These are phyloP conservation scores for Uria lomvia DNA, from an alignment of 2,113 vertebrate species.

Conservation along the genomic window DNA sequence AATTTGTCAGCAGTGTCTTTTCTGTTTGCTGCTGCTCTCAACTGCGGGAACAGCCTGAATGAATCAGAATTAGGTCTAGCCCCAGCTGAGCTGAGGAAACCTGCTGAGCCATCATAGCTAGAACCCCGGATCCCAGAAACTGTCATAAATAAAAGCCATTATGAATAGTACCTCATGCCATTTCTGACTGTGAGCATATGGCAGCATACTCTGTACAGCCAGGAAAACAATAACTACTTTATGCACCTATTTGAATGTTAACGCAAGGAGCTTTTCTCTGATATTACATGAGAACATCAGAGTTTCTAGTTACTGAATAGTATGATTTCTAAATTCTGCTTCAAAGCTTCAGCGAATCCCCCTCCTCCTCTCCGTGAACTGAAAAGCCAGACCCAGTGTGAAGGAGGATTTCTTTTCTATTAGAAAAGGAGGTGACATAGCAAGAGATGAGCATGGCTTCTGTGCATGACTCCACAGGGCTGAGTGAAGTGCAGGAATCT, in stretches of 20 bases:
- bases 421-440: not conserved
- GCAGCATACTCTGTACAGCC: not conserved
- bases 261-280: slow-evolving; percentile 4
- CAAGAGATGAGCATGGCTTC: not conserved
- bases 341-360: not conserved
- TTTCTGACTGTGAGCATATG: slow-evolving; percentile 57
- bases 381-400: not conserved
- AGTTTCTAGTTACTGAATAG: not conserved
- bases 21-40: not conserved
- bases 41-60: slow-evolving; percentile 23
- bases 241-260: slow-evolving; percentile 34
- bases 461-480: fast-evolving
- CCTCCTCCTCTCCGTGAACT: not conserved
- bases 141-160: slow-evolving; percentile 70
- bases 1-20: slow-evolving; percentile 30
- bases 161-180: slow-evolving; percentile 57
- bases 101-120: slow-evolving; percentile 48
- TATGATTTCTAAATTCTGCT: not conserved
- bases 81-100: slow-evolving; percentile 26
- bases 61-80: slow-evolving; percentile 50
- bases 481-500: not conserved
- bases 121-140: slow-evolving; percentile 42
- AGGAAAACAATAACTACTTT: slow-evolving; percentile 55
- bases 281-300: not conserved
- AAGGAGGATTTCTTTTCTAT: not conserved